Evolutionary conservation across 1,140 invertebrate genomes (phyloP).

Genomic region (Macrobrachium rosenbergii): DNA sequence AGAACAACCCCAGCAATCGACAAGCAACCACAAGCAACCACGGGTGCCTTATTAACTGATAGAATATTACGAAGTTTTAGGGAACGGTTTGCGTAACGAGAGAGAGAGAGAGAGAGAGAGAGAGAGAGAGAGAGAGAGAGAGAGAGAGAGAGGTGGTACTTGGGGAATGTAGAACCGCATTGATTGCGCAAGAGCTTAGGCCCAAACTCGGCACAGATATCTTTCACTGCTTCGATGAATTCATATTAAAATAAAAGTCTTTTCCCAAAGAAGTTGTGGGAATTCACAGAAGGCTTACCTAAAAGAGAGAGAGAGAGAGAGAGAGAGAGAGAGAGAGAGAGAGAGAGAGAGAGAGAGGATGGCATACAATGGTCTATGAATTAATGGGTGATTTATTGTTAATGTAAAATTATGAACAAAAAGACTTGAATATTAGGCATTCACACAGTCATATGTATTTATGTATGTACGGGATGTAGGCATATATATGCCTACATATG

Average conservation of each 20-base stretch:
- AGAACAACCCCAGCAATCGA: too few species aligned
- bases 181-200: neutral
- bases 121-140: neutral
- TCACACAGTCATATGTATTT: neutral
- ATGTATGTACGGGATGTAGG: too few species aligned
- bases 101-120: neutral
- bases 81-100: neutral
- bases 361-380: neutral
- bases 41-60: too few species aligned
- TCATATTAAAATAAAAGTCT: neutral
- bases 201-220: neutral
- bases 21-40: too few species aligned
- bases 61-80: too few species aligned
- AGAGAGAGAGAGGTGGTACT: neutral
- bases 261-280: neutral
- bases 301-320: neutral
- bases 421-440: neutral
- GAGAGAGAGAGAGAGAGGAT: neutral
- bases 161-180: neutral
- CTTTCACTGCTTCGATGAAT: neutral
- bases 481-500: too few species aligned
- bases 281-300: neutral
- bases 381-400: too few species aligned
- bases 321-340: slow-evolving; percentile 6
- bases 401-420: too few species aligned